phyloP scores from a whole-genome alignment of 2,113 vertebrate species.

The Tauraco erythrolophus region DNA sequence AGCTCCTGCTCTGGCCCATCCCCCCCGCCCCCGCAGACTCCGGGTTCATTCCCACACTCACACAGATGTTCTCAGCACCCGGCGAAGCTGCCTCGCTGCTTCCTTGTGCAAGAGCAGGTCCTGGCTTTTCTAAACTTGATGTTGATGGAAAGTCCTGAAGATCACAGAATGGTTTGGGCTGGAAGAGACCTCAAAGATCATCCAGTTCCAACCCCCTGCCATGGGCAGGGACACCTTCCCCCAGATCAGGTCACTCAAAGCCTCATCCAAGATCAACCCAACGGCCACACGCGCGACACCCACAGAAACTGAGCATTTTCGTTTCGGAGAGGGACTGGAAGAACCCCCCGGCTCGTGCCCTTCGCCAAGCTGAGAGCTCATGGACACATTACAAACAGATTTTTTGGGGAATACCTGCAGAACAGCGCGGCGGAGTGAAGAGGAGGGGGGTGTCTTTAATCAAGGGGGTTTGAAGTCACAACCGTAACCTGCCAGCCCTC shows the following conservation, averaged over 20 bases:
- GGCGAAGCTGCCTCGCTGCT: neutral
- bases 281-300: fast-evolving
- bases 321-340: neutral
- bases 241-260: too few relatives aligned
- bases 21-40: neutral
- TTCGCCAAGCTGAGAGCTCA: neutral
- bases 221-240: too few relatives aligned
- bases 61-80: neutral
- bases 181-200: too few relatives aligned
- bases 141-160: neutral
- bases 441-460: neutral
- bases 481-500: too few relatives aligned
- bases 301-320: neutral
- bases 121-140: neutral
- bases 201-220: too few relatives aligned
- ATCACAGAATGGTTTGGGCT: too few relatives aligned
- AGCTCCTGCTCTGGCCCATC: neutral
- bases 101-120: fast-evolving
- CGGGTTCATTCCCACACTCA: neutral
- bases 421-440: neutral
- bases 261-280: neutral
- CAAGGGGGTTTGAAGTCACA: neutral
- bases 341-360: neutral
- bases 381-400: too few relatives aligned
- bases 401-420: too few relatives aligned